Conservation (phyloP, 2,113 vertebrate species). For the Ibidorhyncha struthersii region DNA sequence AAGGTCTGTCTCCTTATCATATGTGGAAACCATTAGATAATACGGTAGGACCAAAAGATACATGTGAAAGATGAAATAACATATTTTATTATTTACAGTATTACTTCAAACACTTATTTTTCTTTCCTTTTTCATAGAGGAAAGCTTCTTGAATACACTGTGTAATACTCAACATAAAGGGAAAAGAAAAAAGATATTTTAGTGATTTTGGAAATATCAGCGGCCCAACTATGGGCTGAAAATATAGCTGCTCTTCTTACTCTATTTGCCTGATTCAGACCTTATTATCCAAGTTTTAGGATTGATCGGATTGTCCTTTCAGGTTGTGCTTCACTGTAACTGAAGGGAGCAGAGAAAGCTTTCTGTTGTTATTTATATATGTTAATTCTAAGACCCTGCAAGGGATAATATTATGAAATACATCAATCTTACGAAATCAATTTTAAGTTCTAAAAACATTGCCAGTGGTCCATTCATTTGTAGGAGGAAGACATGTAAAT, state of each 20-base stretch:
- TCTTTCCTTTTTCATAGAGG: not conserved
- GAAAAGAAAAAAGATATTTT: not conserved
- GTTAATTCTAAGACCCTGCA: not conserved
- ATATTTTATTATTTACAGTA: not conserved
- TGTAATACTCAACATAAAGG: not conserved
- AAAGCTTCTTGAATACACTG: not conserved
- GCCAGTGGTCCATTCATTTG: not conserved
- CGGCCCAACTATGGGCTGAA: not conserved
- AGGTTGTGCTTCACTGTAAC: not conserved
- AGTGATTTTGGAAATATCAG: not conserved
- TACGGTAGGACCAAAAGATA: not conserved
- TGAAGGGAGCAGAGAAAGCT: not conserved
- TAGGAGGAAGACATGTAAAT: not conserved
- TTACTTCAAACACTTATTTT: not conserved
- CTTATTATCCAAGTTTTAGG: not conserved
- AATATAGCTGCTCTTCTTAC: not conserved
- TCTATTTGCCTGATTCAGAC: not conserved
- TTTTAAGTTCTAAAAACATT: not conserved
- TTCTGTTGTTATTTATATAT: not conserved
- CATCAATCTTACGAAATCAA: not conserved
- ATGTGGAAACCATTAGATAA: not conserved
- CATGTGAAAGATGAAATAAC: not conserved
- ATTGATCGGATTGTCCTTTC: not conserved
- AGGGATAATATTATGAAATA: not conserved
- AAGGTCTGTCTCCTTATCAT: not conserved